Evolutionary conservation across 1,140 invertebrate genomes (phyloP).

Genomic region (Venustaconcha ellipsiformis): DNA sequence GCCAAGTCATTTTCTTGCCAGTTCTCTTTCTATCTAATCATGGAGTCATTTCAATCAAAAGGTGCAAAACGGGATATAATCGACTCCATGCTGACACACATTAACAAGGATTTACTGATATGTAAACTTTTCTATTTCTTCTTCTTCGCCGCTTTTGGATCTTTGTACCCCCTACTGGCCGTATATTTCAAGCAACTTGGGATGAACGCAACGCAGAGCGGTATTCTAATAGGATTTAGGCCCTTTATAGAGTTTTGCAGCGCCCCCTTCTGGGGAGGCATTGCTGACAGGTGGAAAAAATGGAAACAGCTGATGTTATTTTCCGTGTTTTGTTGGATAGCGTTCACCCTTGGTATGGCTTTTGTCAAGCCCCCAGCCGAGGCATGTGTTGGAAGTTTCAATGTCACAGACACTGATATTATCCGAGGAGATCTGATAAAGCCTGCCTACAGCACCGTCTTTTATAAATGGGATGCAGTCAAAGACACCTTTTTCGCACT

Average conservation of each 20-base stretch:
- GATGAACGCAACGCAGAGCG: constrained; percentile 96
- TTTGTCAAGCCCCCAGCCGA: constrained; percentile 91
- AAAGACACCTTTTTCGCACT: constrained; percentile 95
- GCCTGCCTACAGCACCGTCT: constrained; percentile 92
- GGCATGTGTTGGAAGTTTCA: constrained; percentile 72
- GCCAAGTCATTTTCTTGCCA: no score
- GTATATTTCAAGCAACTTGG: constrained; percentile 99
- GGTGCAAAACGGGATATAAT: constrained; percentile 53
- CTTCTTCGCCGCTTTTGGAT: constrained; percentile 99
- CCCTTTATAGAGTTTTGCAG: constrained; percentile 98
- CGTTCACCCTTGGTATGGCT: constrained; percentile 95
- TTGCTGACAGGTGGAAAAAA: constrained; percentile 80
- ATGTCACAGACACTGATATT: constrained; percentile 72
- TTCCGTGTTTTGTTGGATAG: constrained; percentile 93
- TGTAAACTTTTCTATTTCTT: constrained; percentile 92
- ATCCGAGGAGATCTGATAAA: constrained; percentile 84
- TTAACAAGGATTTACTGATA: constrained; percentile 63
- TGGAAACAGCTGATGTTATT: constrained; percentile 85
- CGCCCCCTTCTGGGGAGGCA: constrained; percentile 96
- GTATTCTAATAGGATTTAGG: constrained; percentile 79
- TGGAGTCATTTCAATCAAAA: constrained; percentile 25
- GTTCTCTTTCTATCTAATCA: background rate
- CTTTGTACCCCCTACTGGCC: constrained; percentile 96
- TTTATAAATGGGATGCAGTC: constrained; percentile 89
- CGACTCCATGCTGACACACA: constrained; percentile 58